Conservation (phyloP, 2,113 vertebrate genomes). For the Pachypanchax playfairii region DNA sequence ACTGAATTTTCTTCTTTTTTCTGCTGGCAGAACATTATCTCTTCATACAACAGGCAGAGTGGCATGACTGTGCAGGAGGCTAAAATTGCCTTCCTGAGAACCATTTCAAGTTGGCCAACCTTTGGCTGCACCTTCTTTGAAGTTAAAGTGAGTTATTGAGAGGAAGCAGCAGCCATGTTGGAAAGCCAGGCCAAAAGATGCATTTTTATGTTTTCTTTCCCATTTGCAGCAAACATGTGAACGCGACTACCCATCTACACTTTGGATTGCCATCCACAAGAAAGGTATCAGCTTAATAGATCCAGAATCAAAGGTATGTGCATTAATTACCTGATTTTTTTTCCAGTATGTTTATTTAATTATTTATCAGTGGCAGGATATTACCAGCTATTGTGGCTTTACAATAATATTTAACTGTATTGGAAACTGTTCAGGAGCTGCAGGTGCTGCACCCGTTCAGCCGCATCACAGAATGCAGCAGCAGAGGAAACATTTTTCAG, state of each 20-base stretch:
- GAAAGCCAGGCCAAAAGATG: not conserved
- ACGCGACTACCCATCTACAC: constrained; percentile 80
- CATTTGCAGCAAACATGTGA: constrained; percentile 89
- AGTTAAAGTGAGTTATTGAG: constrained; percentile 84
- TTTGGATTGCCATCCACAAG: constrained; percentile 89
- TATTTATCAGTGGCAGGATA: too few species aligned
- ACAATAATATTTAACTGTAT: not conserved
- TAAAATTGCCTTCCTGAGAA: constrained; percentile 86
- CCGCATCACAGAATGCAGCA: constrained; percentile 88
- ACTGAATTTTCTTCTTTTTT: not conserved
- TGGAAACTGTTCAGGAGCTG: constrained; percentile 79
- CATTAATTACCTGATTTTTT: too few species aligned
- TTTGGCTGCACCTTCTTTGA: constrained; percentile 95
- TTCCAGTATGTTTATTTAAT: too few species aligned
- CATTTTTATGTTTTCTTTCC: not conserved
- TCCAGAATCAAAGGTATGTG: constrained; percentile 87
- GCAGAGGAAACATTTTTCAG: constrained; percentile 86
- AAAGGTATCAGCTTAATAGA: constrained; percentile 88
- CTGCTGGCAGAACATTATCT: constrained; percentile 77
- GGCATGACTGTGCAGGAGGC: constrained; percentile 87
- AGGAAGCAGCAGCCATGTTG: not conserved
- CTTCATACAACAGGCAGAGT: constrained; percentile 82
- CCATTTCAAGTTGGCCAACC: constrained; percentile 86
- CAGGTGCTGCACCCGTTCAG: constrained; percentile 85
- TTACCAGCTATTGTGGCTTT: not conserved